Evolutionary conservation across 2,113 vertebrate genomes (phyloP), one percentile per base, ranked within the genome.

Genomic region (Heterochromis multidens): DNA sequence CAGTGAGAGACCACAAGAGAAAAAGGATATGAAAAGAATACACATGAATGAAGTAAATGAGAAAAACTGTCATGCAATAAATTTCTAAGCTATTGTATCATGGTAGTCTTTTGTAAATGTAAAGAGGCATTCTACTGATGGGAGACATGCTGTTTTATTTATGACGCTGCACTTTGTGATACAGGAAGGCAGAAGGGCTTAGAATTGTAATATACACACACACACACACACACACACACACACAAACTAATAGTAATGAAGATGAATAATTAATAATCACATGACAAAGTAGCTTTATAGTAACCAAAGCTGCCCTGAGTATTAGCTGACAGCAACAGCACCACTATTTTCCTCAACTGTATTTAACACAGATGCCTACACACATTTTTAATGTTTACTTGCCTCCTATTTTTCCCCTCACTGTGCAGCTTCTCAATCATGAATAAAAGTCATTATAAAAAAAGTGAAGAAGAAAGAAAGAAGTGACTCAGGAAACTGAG

Each of bases 201-300:
- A 2, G 25, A 40, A 72, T 49, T 72, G 65, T 43, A 72, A 29
- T 17, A 46, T 40, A 72, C 10, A 12, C 46, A 29, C 16, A 25
- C 16, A 14, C 25, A 58, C 11, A 43, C 52, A 65, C 62, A 77
- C 6, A 23, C 40, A 6, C 21, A 49, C 16, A 57, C 49, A 65
- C 67, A 79, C 5, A 11, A 67, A 7, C 40, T 59, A 23, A 21
- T 61, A 62, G 40, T 37, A 83, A 88, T 83, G 82, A 77, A 29
- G 40, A 29, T 89, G 25, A 90, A 92, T 91, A 80, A 88, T 91
- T 91, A 54, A 92, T 88, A 49, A 77, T 78, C n/a, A 40, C 60
- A 82, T 59, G 77, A 56, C 84, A 88, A 82, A 80, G 63, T 61
- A 11, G 65, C 46, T 89, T 72, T 27, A 80, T 46, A 62, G 72